Base-by-base conservation (phyloP, 1,140 invertebrate genomes). In the Helicoverpa armigera region DNA sequence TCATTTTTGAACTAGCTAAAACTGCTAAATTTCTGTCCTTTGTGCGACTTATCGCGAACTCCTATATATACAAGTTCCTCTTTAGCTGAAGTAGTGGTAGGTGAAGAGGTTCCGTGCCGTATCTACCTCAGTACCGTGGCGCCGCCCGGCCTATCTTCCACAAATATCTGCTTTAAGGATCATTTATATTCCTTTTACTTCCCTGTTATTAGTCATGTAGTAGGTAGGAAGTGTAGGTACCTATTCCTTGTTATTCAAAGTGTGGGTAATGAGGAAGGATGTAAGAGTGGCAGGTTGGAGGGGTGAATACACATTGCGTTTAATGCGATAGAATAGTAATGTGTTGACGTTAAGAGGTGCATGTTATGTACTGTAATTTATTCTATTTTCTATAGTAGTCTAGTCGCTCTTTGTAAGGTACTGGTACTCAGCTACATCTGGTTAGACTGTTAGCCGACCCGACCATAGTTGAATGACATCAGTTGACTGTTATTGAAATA, bases 121-220 rank as follows among this genome's bases (percentile, higher is more conserved):
- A 82, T 82, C 81, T 43, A 2, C 60, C 58, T 77, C 18, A 70
- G 73, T 77, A 3, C 35, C 23, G 43, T 75, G 81, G 43, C 69
- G 70, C 70, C 61, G 61, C 14, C 53, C 72, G 50, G 12, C 69
- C 63, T 82, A 79, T 79, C 81, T 23, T 43, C n/a, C 13, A 13
- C 63, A 48, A 76, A 76, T 67, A 82, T 82, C 81, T 82, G 50
- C 65, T 70, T 69, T 69, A 79, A 79, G 81, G 76, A 82, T 73
- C 81, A 79, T 82, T 82, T 82, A 67, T 73, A 79, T 82, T 82
- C 76, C 70, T 51, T 79, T 77, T 77, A 77, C 75, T 67, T 77
- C 48, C 75, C 50, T 56, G 23, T 67, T 77, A 77, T 77, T 77
- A 67, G 61, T 67, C 14, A 14, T 77, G 29, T 67, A 76, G 50